Evolutionary conservation across 2,888 invertebrate species (phyloP).

Genomic region (Gymnosoma rotundatum): DNA sequence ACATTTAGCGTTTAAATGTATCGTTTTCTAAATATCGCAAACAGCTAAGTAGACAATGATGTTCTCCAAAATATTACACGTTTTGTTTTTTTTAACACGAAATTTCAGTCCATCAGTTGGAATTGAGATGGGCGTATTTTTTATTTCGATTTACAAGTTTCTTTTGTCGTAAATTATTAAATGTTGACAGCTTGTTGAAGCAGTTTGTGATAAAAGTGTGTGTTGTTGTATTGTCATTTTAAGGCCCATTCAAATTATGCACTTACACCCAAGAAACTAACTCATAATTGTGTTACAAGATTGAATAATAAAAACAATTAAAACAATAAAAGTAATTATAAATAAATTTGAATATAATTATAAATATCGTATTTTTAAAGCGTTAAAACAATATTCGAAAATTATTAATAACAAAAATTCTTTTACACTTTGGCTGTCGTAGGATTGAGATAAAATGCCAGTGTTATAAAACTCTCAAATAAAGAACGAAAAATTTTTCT

Average conservation of each 20-base stretch:
- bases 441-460: no score
- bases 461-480: no score
- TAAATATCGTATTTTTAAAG: constrained; percentile 17
- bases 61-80: constrained; percentile 25
- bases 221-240: constrained; percentile 63
- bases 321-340: constrained; percentile 28
- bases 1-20: constrained; percentile 25
- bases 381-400: not conserved
- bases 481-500: no score
- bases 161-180: constrained; percentile 67
- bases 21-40: constrained; percentile 27
- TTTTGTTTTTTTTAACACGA: not conserved
- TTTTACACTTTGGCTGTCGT: no score
- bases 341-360: constrained; percentile 38
- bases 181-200: constrained; percentile 69
- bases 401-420: no score
- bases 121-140: constrained; percentile 65
- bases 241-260: constrained; percentile 61
- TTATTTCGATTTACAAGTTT: constrained; percentile 51
- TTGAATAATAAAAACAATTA: constrained; percentile 20
- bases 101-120: constrained; percentile 55
- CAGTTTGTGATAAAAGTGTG: constrained; percentile 43
- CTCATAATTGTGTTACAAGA: constrained; percentile 4
- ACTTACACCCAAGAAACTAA: constrained; percentile 30
- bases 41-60: constrained; percentile 46